Evolutionary conservation across 2,888 invertebrate species (phyloP).

Genomic region (Rapana venosa): DNA sequence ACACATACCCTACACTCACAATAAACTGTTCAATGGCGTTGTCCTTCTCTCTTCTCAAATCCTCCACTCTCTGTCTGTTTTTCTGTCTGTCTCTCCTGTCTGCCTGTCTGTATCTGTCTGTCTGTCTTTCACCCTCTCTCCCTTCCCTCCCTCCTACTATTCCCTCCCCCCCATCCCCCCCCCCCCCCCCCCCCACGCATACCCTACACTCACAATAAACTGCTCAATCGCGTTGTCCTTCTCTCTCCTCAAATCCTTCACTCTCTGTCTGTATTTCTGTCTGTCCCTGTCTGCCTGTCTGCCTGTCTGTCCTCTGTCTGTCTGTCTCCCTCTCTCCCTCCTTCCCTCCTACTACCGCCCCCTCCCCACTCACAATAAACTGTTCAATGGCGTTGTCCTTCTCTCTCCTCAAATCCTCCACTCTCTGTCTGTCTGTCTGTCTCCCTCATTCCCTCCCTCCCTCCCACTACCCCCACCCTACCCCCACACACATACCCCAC

Average conservation of each 20-base stretch:
- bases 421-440: not conserved
- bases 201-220: constrained; percentile 69
- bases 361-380: not conserved
- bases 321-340: no score
- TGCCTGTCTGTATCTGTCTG: not conserved
- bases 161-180: no score
- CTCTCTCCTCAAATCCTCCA: no score
- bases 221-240: constrained; percentile 75
- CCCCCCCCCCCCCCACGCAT: not conserved
- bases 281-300: no score
- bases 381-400: no score
- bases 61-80: no score
- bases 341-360: not conserved
- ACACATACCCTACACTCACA: no score
- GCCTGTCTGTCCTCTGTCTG: not conserved
- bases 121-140: not conserved
- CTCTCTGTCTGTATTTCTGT: constrained; percentile 52
- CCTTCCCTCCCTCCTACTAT: no score
- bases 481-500: not conserved
- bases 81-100: no score
- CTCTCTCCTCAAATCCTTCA: constrained; percentile 69
- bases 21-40: no score
- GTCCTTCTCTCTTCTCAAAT: no score
- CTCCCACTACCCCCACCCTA: not conserved
- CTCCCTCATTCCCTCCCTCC: not conserved